A percentile compares a stretch with the other conserved stretches of the same genome.
Evolutionary conservation across 2,113 vertebrate species (phyloP).

Genomic region (Notarius quadriscutis): DNA sequence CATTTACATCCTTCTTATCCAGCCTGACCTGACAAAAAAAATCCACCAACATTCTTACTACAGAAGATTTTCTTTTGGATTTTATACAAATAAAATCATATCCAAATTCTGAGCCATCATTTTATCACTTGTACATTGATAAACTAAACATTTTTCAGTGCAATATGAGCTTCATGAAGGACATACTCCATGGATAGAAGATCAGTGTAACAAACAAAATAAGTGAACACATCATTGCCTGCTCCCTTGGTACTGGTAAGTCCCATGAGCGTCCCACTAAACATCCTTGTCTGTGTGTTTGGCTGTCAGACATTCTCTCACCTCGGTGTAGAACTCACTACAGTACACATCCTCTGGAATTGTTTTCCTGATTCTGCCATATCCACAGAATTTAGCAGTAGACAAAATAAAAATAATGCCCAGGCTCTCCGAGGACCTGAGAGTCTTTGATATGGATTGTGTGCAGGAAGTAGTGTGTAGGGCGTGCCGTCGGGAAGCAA

Average conservation of each 20-base stretch:
- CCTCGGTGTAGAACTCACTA: conserved; percentile 32
- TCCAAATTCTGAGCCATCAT: not conserved
- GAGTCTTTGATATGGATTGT: conserved; percentile 42
- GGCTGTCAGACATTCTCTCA: conserved; percentile 46
- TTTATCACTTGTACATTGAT: not conserved
- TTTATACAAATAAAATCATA: conserved; percentile 1
- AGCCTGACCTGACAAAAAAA: not conserved
- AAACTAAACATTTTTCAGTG: not conserved
- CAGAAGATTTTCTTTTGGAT: not conserved
- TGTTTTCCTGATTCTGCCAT: conserved; percentile 51
- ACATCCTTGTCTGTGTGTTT: conserved; percentile 33
- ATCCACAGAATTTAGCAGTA: conserved; percentile 36
- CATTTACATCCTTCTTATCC: not conserved
- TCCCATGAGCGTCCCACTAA: conserved; percentile 50
- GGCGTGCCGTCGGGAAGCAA: conserved; percentile 51
- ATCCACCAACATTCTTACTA: not conserved
- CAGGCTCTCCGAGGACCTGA: conserved; percentile 20
- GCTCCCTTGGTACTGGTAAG: conserved; percentile 28
- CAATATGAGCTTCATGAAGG: conserved; percentile 5
- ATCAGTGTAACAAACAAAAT: conserved; percentile 23
- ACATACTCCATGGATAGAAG: conserved; percentile 1
- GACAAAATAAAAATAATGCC: conserved; percentile 48
- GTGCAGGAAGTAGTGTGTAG: conserved; percentile 49
- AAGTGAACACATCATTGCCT: conserved; percentile 21
- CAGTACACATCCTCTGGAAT: conserved; percentile 39